Conservation (phyloP, 1,140 invertebrate species). For the Arctopsyche grandis region DNA sequence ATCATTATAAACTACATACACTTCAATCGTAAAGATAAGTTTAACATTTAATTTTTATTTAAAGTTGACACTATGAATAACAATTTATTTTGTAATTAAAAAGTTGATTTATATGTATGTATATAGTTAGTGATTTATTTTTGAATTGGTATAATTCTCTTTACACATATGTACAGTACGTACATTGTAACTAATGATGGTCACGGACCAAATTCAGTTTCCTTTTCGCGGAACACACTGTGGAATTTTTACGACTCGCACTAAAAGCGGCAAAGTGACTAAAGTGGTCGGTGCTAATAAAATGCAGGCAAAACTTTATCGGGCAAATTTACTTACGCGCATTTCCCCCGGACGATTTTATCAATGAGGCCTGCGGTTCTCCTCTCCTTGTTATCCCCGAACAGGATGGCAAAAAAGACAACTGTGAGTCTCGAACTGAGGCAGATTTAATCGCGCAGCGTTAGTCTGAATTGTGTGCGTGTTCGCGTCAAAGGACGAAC, state of each 20-base stretch:
- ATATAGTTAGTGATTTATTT: too few relatives aligned
- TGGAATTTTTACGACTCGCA: conserved; percentile 30
- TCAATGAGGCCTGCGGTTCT: conserved; percentile 17
- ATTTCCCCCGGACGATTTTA: conserved; percentile 41
- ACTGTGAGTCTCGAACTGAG: conserved; percentile 11
- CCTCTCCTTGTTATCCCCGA: conserved; percentile 23
- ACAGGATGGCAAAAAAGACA: conserved; percentile 26
- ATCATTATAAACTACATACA: too few relatives aligned
- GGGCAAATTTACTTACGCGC: conserved; percentile 47
- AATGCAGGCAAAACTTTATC: conserved; percentile 50
- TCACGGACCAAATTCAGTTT: background rate
- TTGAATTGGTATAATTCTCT: too few relatives aligned
- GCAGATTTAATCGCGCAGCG: conserved; percentile 30
- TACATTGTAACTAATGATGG: too few relatives aligned
- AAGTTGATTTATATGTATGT: too few relatives aligned
- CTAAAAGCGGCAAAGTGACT: conserved; percentile 27
- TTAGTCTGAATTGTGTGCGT: conserved; percentile 33
- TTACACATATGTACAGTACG: too few relatives aligned
- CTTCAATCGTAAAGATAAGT: too few relatives aligned
- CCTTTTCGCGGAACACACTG: conserved; percentile 18
- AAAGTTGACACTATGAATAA: too few relatives aligned
- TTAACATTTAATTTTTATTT: too few relatives aligned
- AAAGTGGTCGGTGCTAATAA: conserved; percentile 42
- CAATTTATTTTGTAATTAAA: too few relatives aligned
- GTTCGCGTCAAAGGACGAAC: conserved; percentile 12